A percentile compares a stretch with the other conserved stretches of the same genome.
These are phyloP conservation scores for Cepphus grylle DNA, from an alignment of 2,113 vertebrate genomes.

Conservation along the genomic window DNA sequence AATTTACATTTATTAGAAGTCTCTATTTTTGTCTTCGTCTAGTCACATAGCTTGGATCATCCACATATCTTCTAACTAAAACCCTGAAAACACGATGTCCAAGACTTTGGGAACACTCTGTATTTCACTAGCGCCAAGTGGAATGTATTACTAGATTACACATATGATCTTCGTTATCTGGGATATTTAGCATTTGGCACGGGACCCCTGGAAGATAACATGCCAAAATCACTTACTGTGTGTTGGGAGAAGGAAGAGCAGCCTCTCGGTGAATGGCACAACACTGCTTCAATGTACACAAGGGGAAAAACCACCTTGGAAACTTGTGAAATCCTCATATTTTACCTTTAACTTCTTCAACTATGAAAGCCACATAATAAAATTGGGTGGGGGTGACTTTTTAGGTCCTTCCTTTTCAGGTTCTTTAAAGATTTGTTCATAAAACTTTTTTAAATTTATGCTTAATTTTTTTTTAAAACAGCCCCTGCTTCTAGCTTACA, in stretches of 20 bases:
- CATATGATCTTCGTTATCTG: slow-evolving; percentile 52
- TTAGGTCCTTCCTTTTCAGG: neutral
- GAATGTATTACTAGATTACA: slow-evolving; percentile 53
- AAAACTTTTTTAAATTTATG: neutral
- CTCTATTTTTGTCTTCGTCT: slow-evolving; percentile 46
- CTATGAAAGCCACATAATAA: neutral
- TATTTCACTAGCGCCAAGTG: slow-evolving; percentile 22
- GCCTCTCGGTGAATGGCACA: neutral
- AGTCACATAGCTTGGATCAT: slow-evolving; percentile 50
- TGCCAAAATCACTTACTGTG: slow-evolving; percentile 32
- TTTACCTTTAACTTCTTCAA: neutral
- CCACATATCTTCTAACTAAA: slow-evolving; percentile 42
- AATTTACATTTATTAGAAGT: slow-evolving; percentile 50
- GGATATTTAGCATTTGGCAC: slow-evolving; percentile 55
- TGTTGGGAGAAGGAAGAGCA: neutral
- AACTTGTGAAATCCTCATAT: neutral
- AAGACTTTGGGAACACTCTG: slow-evolving; percentile 32
- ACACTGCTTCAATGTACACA: neutral
- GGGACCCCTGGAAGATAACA: slow-evolving; percentile 32
- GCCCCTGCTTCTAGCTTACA: neutral
- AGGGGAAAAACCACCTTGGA: neutral
- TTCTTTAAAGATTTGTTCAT: neutral
- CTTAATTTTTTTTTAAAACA: neutral
- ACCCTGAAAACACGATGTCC: slow-evolving; percentile 41
- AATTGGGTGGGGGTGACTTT: neutral